phyloP scores from a whole-genome alignment of 2,113 vertebrate genomes.

The Noctilio leporinus region DNA sequence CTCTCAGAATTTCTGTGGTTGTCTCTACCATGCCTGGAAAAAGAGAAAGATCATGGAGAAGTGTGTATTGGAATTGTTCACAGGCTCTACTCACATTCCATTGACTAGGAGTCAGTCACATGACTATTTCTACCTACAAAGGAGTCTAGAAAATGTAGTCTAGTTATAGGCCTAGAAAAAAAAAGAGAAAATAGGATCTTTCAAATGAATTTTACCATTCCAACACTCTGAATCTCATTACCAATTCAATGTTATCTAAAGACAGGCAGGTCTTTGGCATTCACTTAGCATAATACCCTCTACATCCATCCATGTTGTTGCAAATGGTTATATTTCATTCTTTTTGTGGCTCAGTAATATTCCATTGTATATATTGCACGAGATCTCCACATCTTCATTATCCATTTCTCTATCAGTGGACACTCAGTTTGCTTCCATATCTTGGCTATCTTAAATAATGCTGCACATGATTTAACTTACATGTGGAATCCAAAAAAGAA shows the following conservation, averaged over 20 bases:
- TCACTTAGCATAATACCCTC: neutral
- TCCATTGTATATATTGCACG: neutral
- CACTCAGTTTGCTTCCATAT: neutral
- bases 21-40: neutral
- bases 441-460: neutral
- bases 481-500: no score
- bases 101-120: neutral
- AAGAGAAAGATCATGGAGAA: neutral
- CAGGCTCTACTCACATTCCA: neutral
- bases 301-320: neutral
- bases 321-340: neutral
- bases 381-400: neutral
- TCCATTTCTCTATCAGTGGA: neutral
- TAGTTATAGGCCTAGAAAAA: neutral
- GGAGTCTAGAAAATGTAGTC: neutral
- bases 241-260: conserved; percentile 5
- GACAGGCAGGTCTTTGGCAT: neutral
- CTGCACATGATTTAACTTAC: no score
- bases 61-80: neutral
- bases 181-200: neutral
- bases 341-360: neutral
- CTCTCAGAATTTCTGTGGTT: neutral
- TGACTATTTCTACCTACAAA: neutral
- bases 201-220: neutral
- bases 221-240: neutral